Base-by-base conservation (phyloP, 2,797 vertebrate species). In the Xenops minutus region DNA sequence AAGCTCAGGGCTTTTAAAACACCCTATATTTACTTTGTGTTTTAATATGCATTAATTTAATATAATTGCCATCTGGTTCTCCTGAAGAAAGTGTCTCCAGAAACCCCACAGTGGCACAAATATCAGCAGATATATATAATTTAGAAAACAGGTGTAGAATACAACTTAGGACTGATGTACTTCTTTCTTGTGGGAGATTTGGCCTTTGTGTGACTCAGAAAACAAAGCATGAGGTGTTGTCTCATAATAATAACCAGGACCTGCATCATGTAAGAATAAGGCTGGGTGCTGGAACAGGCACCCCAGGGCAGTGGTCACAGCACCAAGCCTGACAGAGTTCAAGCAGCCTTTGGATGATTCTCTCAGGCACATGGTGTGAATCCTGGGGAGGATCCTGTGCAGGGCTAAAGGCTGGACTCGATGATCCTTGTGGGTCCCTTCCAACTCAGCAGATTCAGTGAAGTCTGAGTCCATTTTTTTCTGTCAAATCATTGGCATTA, bases 11-110 rank as follows among this genome's bases (percentile, higher is more conserved):
- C 27, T 58, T 83, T 43, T 36, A 37, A 36, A 59, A 46, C 37
- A 22, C 0, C 0, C 19, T 43, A 1, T 16, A 58, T 41, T 51
- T 63, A 27, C 29, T 18, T 69, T 48, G 12, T 29, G 22, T 85
- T 85, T 87, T 73, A 54, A 67, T 0, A 1, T 15, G 3, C 5
- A 19, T 61, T 80, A 27, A 66, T 83, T 64, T 71, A 37, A 52
- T 59, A 16, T 26, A 34, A 44, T 49, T 89, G 55, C 29, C 29
- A 46, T 30, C 55, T 76, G 36, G 7, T 86, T 84, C 22, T 66
- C 87, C 22, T 58, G 37, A 81, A 59, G 67, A 55, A 87, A 52
- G 5, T 32, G 10, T 22, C 48, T 73, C 34, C 51, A 64, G 74
- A 55, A 92, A 63, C 15, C 14, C 34, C 1, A 2, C 43, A 36